Evolutionary conservation across 2,888 invertebrate species (phyloP), one percentile per base, ranked within the genome.

Genomic region (Watsonalla binaria): DNA sequence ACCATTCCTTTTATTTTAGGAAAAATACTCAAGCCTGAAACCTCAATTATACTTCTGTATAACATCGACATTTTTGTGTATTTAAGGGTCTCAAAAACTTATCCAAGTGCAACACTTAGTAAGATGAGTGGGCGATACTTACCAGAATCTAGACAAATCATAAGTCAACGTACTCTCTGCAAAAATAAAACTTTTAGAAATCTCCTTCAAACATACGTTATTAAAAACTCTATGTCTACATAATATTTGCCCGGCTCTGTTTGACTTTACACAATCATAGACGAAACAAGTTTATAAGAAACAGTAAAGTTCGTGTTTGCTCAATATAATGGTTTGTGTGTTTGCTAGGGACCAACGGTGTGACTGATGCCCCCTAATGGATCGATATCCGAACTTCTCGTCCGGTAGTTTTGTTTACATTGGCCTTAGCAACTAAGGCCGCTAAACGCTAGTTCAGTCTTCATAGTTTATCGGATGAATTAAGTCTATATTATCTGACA

Each of bases 351-450:
- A 42, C 42, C 42, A 42, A 45, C 62, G 63, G 56, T 63, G 80
- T 86, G 86, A 86, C 86, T 85, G 86, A 85, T 86, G 84, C 74
- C 61, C 60, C 64, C 68, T 79, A 83, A 82, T 78, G 78, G 83
- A 84, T 86, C 86, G 80, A 83, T 86, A 80, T 73, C 72, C 75
- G 48, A 58, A 60, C 45, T 45, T 55, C 48, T 57, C 54, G 47
- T 49, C 49, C 55, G 57, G 52, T 51, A 68, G 65, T 66, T 65
- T 61, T 63, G 63, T 72, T 63, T 66, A 57, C 60, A 57, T 57
- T 61, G 47, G 54, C 58, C 56, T 53, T 60, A 46, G 56, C 54
- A 51, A 55, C 60, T 60, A 51, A 53, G 51, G 58, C 47, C 47
- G 51, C 51, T 67, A 58, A 60, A 57, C 59, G 57, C 54, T 57